Conservation (phyloP, 2,888 invertebrate species). For the Lingula anatina region DNA sequence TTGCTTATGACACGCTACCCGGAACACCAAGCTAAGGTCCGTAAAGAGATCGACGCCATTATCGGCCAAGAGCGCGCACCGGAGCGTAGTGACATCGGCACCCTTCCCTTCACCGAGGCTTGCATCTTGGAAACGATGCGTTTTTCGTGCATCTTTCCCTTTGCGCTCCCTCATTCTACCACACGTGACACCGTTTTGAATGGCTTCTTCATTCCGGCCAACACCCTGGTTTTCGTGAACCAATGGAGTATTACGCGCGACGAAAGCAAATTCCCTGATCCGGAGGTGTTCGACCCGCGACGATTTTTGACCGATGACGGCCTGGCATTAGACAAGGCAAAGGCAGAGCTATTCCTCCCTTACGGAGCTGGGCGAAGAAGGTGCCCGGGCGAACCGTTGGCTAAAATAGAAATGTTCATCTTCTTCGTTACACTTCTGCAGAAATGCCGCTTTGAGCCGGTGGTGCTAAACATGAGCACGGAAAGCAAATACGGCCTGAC, state of each 20-base stretch:
- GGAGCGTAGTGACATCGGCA: slow-evolving; percentile 17
- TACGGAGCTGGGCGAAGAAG: slow-evolving; percentile 34
- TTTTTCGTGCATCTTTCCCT: slow-evolving; percentile 34
- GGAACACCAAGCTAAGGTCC: slow-evolving; percentile 28
- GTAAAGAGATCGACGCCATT: slow-evolving; percentile 26
- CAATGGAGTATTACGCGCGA: slow-evolving; percentile 36
- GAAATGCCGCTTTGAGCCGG: slow-evolving; percentile 20
- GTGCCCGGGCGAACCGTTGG: slow-evolving; percentile 39
- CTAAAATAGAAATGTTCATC: slow-evolving; percentile 33
- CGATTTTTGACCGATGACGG: slow-evolving; percentile 24
- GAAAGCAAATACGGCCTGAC: slow-evolving; percentile 34
- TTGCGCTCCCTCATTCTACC: slow-evolving; percentile 39
- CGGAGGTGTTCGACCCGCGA: slow-evolving; percentile 30
- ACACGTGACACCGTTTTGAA: slow-evolving; percentile 15
- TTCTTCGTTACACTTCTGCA: slow-evolving; percentile 34
- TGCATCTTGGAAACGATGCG: slow-evolving; percentile 30
- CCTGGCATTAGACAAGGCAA: slow-evolving; percentile 12
- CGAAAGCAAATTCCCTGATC: slow-evolving; percentile 25
- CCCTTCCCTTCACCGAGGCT: slow-evolving; percentile 34
- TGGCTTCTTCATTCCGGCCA: slow-evolving; percentile 17
- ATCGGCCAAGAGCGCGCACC: slow-evolving; percentile 24
- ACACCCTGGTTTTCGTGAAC: slow-evolving; percentile 34
- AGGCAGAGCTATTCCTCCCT: slow-evolving; percentile 25
- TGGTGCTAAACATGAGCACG: slow-evolving; percentile 15
- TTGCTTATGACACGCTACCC: slow-evolving; percentile 31